Evolutionary conservation across 2,888 invertebrate genomes (phyloP).

Genomic region (Pachycephus smyrnensis): DNA sequence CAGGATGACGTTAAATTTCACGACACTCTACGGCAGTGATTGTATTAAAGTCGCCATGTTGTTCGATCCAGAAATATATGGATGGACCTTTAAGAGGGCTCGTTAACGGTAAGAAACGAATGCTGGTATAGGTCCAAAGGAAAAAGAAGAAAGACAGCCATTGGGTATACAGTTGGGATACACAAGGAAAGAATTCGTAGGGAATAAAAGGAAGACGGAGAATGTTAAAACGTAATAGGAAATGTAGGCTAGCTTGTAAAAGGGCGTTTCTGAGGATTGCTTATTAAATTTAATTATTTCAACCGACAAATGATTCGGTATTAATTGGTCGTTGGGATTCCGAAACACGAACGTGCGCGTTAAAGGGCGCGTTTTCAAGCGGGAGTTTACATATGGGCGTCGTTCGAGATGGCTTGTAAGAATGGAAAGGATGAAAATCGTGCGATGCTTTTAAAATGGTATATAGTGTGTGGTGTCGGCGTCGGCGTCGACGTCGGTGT

Average conservation of each 20-base stretch:
- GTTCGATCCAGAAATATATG: neutral
- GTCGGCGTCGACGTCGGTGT: neutral
- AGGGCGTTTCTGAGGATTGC: constrained; percentile 13
- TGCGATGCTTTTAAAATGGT: neutral
- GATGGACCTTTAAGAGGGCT: neutral
- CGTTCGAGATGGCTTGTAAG: neutral
- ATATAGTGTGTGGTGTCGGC: neutral
- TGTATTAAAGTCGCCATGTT: neutral
- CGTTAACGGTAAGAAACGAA: neutral
- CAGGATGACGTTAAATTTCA: neutral
- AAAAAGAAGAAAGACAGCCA: neutral
- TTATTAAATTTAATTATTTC: constrained; percentile 34
- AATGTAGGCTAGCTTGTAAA: neutral
- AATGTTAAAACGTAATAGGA: neutral
- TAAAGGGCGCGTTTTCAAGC: neutral
- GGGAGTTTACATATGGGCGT: neutral
- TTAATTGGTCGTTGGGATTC: constrained; percentile 28
- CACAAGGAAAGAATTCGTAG: neutral
- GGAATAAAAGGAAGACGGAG: neutral
- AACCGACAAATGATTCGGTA: constrained; percentile 33
- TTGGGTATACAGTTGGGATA: neutral
- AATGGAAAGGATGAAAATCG: neutral
- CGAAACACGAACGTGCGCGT: neutral
- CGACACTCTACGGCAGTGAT: neutral
- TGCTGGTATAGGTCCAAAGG: no score